Evolutionary conservation across 2,797 vertebrate genomes (phyloP).

Genomic region (Epinephelus awoara): DNA sequence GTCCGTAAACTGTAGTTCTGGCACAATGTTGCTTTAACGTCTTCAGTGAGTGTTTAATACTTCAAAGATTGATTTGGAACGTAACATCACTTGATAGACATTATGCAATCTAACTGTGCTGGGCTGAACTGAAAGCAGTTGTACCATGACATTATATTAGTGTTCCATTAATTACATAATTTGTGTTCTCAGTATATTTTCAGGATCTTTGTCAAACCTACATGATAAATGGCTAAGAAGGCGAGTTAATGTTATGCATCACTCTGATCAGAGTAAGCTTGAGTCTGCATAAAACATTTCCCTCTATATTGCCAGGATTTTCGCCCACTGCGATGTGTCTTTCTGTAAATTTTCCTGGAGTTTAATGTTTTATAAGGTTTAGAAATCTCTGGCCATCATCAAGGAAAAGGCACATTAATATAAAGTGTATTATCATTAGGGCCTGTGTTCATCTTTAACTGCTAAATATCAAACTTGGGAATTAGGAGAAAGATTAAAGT

Average conservation of each 20-base stretch:
- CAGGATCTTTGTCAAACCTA: constrained; percentile 3
- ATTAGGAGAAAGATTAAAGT: constrained; percentile 3
- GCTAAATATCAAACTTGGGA: constrained; percentile 9
- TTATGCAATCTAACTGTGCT: constrained; percentile 7
- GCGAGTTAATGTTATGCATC: constrained; percentile 7
- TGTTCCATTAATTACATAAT: constrained; percentile 25
- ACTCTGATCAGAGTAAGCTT: not conserved
- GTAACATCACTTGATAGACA: constrained; percentile 31
- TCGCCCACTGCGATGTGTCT: not conserved
- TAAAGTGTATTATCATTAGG: not conserved
- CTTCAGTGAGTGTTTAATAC: constrained; percentile 16
- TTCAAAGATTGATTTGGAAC: constrained; percentile 5
- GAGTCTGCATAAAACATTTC: constrained; percentile 10
- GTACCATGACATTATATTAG: not conserved
- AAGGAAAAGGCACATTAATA: constrained; percentile 13
- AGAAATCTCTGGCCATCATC: not conserved
- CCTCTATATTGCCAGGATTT: not conserved
- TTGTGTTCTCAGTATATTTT: constrained; percentile 8
- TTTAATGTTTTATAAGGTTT: not conserved
- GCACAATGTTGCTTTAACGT: constrained; percentile 3
- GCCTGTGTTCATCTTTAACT: not conserved
- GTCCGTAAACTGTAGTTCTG: not conserved
- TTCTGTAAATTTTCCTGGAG: not conserved
- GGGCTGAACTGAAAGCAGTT: not conserved
- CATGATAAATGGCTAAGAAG: constrained; percentile 27